A percentile compares a stretch with the other conserved stretches of the same genome.
These are phyloP conservation scores for Mimumesa dahlbomi DNA, from an alignment of 2,888 invertebrate species.

Conservation along the genomic window DNA sequence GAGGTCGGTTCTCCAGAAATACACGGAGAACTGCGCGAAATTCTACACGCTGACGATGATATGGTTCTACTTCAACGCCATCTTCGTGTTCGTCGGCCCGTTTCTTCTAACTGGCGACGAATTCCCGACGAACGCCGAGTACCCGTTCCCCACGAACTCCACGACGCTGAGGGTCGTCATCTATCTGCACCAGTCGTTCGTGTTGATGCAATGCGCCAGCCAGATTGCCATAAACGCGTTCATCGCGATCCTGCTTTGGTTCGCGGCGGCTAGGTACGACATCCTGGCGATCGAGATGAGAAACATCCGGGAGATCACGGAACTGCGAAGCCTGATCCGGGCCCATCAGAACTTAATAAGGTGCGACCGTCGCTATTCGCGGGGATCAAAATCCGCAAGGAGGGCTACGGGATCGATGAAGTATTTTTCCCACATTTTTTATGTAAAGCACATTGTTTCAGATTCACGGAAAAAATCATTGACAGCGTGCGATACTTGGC, in stretches of 20 bases:
- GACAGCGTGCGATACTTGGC: too few relatives aligned
- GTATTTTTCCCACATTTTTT: too few relatives aligned
- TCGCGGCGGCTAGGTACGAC: conserved; percentile 60
- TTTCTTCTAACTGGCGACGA: conserved; percentile 49
- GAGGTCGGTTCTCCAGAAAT: not conserved
- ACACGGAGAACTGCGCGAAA: not conserved
- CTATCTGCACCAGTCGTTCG: conserved; percentile 61
- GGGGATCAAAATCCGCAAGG: too few relatives aligned
- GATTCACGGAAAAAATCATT: too few relatives aligned
- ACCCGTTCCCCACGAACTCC: conserved; percentile 66
- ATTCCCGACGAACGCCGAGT: conserved; percentile 69
- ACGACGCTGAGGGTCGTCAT: conserved; percentile 39
- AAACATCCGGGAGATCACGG: too few relatives aligned
- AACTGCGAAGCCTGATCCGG: too few relatives aligned
- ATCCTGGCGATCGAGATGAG: conserved; percentile 26
- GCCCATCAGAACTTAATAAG: too few relatives aligned
- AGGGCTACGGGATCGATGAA: too few relatives aligned
- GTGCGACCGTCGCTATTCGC: too few relatives aligned
- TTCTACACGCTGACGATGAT: conserved; percentile 35
- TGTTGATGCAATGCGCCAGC: conserved; percentile 49
- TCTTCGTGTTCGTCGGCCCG: conserved; percentile 58
- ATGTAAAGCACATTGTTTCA: too few relatives aligned
- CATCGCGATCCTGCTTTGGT: conserved; percentile 67
- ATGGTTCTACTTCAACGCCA: conserved; percentile 52
- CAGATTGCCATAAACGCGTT: conserved; percentile 61